Evolutionary conservation across 2,113 vertebrate species (phyloP).

Genomic region (Cyprinus carpio): DNA sequence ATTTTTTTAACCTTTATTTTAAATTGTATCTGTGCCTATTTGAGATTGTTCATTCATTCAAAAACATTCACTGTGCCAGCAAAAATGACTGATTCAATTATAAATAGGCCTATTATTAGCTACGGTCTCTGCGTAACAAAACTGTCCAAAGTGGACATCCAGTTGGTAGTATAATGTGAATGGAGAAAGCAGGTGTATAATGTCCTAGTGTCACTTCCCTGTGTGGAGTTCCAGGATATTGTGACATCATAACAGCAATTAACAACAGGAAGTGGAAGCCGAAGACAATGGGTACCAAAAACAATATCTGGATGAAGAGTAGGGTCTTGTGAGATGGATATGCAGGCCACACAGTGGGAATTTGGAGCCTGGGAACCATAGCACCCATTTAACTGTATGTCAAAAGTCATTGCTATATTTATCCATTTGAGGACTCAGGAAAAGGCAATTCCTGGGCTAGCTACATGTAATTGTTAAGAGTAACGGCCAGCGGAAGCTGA

Average conservation of each 20-base stretch:
- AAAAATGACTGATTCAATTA: background rate
- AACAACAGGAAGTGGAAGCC: constrained; percentile 61
- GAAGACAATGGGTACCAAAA: constrained; percentile 63
- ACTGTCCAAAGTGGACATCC: background rate
- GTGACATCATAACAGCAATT: constrained; percentile 54
- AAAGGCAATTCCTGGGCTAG: constrained; percentile 59
- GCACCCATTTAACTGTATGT: constrained; percentile 43
- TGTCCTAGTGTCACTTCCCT: constrained; percentile 4
- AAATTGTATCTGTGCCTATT: constrained; percentile 6
- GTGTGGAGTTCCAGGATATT: constrained; percentile 45
- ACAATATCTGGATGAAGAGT: constrained; percentile 58
- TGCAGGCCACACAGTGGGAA: background rate
- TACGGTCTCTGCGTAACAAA: background rate
- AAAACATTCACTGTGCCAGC: background rate
- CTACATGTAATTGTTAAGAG: constrained; percentile 55
- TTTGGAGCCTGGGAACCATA: constrained; percentile 1
- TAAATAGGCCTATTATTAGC: constrained; percentile 1
- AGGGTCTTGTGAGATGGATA: background rate
- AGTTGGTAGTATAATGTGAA: background rate
- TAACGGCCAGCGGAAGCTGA: constrained; percentile 50
- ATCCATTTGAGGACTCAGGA: constrained; percentile 48
- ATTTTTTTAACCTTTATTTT: background rate
- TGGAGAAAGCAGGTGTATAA: constrained; percentile 30
- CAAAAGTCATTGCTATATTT: constrained; percentile 49
- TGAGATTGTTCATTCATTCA: constrained; percentile 1